Percentiles rank a stretch among this genome's conserved stretches.
Evolutionary conservation across 2,888 invertebrate genomes (phyloP).

Genomic region (Netelia fuscicornis): DNA sequence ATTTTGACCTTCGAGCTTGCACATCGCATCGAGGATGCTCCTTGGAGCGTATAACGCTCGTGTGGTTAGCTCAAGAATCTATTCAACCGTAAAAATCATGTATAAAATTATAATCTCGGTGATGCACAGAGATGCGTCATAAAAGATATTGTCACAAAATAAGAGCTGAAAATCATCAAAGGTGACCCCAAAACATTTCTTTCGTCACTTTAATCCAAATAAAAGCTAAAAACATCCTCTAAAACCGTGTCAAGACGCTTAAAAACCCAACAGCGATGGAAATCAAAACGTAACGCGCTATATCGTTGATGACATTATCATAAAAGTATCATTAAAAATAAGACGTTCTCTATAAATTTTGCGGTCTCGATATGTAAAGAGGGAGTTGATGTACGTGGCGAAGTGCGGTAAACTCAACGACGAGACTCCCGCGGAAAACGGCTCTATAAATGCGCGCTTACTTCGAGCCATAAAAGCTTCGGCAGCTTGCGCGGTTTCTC

Average conservation of each 20-base stretch:
- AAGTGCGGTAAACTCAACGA: constrained; percentile 74
- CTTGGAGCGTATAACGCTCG: constrained; percentile 66
- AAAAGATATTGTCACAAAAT: constrained; percentile 6
- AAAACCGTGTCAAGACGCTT: too few relatives aligned
- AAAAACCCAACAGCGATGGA: not conserved
- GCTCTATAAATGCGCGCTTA: constrained; percentile 83
- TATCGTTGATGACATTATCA: constrained; percentile 82
- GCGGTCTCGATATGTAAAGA: constrained; percentile 41
- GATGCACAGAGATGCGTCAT: constrained; percentile 6
- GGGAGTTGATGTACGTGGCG: constrained; percentile 31
- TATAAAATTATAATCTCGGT: constrained; percentile 41
- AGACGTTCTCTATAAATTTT: constrained; percentile 67
- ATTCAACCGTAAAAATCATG: constrained; percentile 58
- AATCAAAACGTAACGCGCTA: constrained; percentile 32
- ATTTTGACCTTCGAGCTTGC: constrained; percentile 33
- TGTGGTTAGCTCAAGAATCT: constrained; percentile 45
- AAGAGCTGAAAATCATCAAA: not conserved
- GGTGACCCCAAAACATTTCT: not conserved
- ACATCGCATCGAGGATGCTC: constrained; percentile 60
- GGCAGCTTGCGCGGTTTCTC: constrained; percentile 73
- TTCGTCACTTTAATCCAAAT: not conserved
- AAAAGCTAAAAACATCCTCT: not conserved
- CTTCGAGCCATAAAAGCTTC: constrained; percentile 83
- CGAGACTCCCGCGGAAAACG: constrained; percentile 76
- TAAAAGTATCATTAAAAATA: constrained; percentile 80